Base-by-base conservation (phyloP, 2,113 vertebrate genomes). In the Urocitellus parryii region DNA sequence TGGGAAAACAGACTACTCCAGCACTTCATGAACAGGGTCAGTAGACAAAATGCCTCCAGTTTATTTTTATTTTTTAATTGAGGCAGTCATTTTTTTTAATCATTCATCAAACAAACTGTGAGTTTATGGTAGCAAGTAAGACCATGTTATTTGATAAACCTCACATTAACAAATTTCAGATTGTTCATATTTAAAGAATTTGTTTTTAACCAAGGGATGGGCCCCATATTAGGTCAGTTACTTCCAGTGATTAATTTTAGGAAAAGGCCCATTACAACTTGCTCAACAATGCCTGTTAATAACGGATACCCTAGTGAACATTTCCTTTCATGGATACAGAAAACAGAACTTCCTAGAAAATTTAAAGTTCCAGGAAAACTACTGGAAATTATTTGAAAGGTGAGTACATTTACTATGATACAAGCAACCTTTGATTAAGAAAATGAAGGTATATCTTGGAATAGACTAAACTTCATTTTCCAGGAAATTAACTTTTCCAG, bases 1-100 rank as follows among this genome's bases (percentile, higher is more conserved):
- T 9, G 1, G 7, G 4, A 12, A 29, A 20, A 17, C 3, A 32
- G 32, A 7, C 11, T 56, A 74, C 25, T 73, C 25, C 8, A 1
- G 32, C 17, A 6, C 0, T 4, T n/a, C 25, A 32, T 9, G 2
- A 29, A 58, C 17, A 42, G 18, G 8, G 42, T 5, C 37, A 25
- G 11, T 0, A 13, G 34, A 13, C 48, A 45, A 51, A 53, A 34
- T 0, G 2, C 27, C 65, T 63, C 29, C 17, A 42, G 17, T 25
- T 37, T 51, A 37, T 68, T 68, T 14, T 68, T 0, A 12, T 39
- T 74, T 56, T 29, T 76, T 39, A 58, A 39, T 7, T 58, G 18
- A 95, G 53, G 39, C 22, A 37, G 16, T 39, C 14, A 34, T 29
- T 87, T 63, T 70, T 25, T 63, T 77, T 77, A 63, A 70, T 24